Conservation (phyloP, 1,140 invertebrate genomes). For the Ips nitidus region DNA sequence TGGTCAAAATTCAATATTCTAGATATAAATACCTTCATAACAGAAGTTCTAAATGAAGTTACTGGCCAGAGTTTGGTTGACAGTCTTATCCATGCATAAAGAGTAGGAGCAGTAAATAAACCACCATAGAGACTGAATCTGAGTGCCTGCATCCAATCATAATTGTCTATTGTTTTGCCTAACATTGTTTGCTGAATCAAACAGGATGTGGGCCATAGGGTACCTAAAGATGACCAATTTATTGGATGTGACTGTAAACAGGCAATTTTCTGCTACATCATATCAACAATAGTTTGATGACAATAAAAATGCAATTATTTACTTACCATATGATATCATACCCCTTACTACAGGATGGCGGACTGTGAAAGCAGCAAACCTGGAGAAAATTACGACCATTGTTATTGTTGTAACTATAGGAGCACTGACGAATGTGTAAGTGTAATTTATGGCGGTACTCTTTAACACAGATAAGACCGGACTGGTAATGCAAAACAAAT, state of each 20-base stretch:
- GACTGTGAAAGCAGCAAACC: conserved; percentile 46
- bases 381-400: conserved; percentile 44
- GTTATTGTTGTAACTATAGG: not conserved
- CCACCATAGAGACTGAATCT: conserved; percentile 70
- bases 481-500: no score
- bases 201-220: conserved; percentile 51
- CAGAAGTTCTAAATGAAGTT: conserved; percentile 61
- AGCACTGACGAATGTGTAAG: no score
- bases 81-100: conserved; percentile 70
- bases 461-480: no score
- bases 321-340: conserved; percentile 68
- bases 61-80: conserved; percentile 66
- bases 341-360: conserved; percentile 63
- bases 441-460: no score
- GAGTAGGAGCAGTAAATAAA: conserved; percentile 69
- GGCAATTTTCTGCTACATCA: no score
- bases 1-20: no score
- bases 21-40: conserved; percentile 71
- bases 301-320: not conserved
- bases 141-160: conserved; percentile 60
- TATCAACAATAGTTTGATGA: not conserved
- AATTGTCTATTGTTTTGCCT: conserved; percentile 59
- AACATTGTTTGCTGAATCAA: conserved; percentile 56
- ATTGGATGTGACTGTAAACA: no score
- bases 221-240: conserved; percentile 15